Evolutionary conservation across 1,140 invertebrate species (phyloP).

Genomic region (Drosophila nikananu): DNA sequence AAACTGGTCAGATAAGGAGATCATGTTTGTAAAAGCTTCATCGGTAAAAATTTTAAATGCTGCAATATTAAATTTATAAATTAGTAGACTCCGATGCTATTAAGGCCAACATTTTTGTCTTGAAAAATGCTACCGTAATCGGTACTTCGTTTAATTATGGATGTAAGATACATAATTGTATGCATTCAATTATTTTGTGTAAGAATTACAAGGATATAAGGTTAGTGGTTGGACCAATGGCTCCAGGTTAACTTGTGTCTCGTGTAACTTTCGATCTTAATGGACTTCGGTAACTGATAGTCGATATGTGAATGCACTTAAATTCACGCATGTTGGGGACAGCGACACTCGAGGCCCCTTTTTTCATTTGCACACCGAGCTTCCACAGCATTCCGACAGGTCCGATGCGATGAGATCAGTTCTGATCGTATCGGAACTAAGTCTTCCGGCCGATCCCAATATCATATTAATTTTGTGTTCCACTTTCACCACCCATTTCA

Average conservation of each 20-base stretch:
- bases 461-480: conserved; percentile 59
- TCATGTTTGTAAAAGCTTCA: neutral
- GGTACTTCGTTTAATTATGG: neutral
- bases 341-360: conserved; percentile 10
- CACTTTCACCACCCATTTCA: conserved; percentile 56
- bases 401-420: conserved; percentile 4
- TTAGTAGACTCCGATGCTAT: neutral
- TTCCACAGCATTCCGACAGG: conserved; percentile 1
- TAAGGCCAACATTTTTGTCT: neutral
- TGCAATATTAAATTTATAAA: neutral
- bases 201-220: neutral
- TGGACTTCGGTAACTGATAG: conserved; percentile 11
- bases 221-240: too few relatives aligned
- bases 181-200: neutral
- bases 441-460: conserved; percentile 27
- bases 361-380: neutral
- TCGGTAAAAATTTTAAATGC: too few relatives aligned
- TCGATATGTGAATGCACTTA: conserved; percentile 12
- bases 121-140: neutral
- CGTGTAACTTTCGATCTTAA: neutral
- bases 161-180: neutral
- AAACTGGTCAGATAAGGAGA: neutral
- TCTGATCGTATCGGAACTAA: neutral
- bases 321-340: conserved; percentile 10
- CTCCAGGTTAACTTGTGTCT: neutral